A percentile compares a stretch with the other conserved stretches of the same genome.
These are phyloP conservation scores for Elysia crispata DNA, from an alignment of 2,888 invertebrate genomes.

Conservation along the genomic window DNA sequence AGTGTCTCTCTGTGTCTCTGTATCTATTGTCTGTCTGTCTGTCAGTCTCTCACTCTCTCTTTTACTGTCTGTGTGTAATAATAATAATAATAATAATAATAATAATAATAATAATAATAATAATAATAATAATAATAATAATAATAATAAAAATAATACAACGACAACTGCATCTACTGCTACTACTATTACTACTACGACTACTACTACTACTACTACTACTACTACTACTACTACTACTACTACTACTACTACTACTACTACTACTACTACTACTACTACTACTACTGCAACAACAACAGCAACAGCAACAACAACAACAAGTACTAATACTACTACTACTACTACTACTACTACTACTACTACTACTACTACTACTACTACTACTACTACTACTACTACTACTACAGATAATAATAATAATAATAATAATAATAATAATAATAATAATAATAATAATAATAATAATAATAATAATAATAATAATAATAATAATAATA, in stretches of 20 bases:
- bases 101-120: neutral
- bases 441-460: neutral
- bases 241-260: conserved; percentile 25
- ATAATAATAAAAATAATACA: conserved; percentile 2
- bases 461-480: neutral
- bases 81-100: neutral
- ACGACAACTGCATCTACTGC: conserved; percentile 11
- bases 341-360: conserved; percentile 4
- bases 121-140: neutral
- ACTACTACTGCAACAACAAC: conserved; percentile 3
- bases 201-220: conserved; percentile 5
- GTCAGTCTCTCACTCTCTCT: no score
- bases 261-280: conserved; percentile 28
- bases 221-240: conserved; percentile 25
- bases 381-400: conserved; percentile 16
- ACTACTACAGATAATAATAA: no score
- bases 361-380: conserved; percentile 11
- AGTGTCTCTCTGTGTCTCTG: no score
- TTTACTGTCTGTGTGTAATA: no score
- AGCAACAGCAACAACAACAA: neutral
- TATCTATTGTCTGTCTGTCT: no score
- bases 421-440: neutral
- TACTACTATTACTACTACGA: conserved; percentile 2
- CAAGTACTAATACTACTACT: no score
- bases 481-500: neutral